phyloP scores from a whole-genome alignment of 2,113 vertebrate species.

The Setophaga coronata region DNA sequence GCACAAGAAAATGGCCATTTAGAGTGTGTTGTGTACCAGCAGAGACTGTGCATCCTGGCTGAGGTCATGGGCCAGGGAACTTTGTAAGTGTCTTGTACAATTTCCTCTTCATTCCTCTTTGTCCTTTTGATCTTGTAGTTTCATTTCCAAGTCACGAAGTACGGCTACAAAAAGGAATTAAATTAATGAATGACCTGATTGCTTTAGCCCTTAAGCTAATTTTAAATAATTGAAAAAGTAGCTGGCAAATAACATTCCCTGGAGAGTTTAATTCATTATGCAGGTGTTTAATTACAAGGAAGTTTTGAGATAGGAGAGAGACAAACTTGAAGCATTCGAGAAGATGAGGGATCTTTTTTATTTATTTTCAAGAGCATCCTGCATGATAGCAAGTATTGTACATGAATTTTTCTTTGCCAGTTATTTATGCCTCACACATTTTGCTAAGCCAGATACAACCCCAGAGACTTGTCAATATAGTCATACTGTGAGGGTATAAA shows the following conservation, averaged over 20 bases:
- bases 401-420: neutral
- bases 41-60: neutral
- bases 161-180: neutral
- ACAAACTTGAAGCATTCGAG: neutral
- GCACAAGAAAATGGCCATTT: neutral
- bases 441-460: neutral
- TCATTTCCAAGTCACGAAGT: neutral
- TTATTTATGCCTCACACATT: neutral
- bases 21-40: neutral
- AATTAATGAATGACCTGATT: conserved; percentile 54
- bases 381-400: neutral
- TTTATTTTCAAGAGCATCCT: neutral
- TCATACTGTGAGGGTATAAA: neutral
- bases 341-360: neutral
- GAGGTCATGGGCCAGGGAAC: neutral
- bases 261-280: conserved; percentile 14
- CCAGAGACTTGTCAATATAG: neutral
- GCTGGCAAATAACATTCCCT: neutral
- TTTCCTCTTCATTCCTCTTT: neutral
- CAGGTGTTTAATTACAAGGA: conserved; percentile 9
- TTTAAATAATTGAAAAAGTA: conserved; percentile 52
- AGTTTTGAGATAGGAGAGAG: neutral
- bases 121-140: conserved; percentile 18
- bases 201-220: conserved; percentile 26
- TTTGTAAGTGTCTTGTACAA: neutral